Percentiles rank a stretch among this genome's conserved stretches.
phyloP scores from a whole-genome alignment of 1,140 invertebrate species.

The Atta colombica region DNA sequence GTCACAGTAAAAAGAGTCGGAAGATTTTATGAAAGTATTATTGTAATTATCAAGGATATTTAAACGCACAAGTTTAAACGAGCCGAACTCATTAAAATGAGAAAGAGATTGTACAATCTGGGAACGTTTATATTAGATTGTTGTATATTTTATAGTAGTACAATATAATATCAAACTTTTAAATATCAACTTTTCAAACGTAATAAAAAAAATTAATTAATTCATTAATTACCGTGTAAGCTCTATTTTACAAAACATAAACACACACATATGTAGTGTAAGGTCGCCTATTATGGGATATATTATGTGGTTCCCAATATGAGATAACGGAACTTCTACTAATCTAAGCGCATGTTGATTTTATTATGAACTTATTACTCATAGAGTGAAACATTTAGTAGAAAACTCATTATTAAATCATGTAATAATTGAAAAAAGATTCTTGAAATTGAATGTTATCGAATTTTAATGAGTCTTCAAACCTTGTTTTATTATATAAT shows the following conservation, averaged over 20 bases:
- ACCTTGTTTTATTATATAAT: too few species aligned
- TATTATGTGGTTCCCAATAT: too few species aligned
- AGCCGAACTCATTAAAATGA: background rate
- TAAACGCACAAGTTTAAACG: background rate
- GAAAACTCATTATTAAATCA: too few species aligned
- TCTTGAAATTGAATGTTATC: too few species aligned
- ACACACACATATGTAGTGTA: too few species aligned
- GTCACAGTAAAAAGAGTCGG: background rate
- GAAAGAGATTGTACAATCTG: background rate
- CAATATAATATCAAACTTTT: background rate
- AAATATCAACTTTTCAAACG: background rate
- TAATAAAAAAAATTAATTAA: background rate
- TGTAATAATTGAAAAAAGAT: too few species aligned
- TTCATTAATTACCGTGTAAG: background rate
- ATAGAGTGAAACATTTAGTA: too few species aligned
- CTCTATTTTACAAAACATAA: background rate
- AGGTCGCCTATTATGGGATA: too few species aligned
- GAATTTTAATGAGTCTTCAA: too few species aligned
- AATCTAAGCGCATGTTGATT: too few species aligned
- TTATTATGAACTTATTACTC: too few species aligned
- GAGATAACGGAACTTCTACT: too few species aligned
- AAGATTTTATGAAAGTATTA: background rate
- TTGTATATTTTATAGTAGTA: background rate
- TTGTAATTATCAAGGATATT: background rate
- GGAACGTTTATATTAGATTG: background rate